phyloP scores from a whole-genome alignment of 2,888 invertebrate species.

The Caenorhabditis plicata region DNA sequence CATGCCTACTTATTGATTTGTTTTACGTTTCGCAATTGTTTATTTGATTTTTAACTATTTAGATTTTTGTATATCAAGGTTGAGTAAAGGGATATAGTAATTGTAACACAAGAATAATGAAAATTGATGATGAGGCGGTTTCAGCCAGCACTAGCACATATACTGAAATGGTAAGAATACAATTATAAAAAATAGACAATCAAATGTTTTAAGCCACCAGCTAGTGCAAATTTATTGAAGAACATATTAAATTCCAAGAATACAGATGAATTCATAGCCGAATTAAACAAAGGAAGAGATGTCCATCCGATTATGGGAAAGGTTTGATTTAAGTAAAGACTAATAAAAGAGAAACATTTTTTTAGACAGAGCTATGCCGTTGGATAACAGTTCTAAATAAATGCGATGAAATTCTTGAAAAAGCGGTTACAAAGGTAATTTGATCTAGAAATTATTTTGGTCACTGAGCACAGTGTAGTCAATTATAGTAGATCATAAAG shows the following conservation, averaged over 20 bases:
- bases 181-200: not conserved
- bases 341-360: too few species aligned
- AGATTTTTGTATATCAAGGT: too few species aligned
- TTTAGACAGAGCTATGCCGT: conserved; percentile 53
- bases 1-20: too few species aligned
- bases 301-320: conserved; percentile 40
- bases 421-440: conserved; percentile 26
- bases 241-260: conserved; percentile 19
- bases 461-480: not conserved
- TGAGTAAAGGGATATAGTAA: too few species aligned
- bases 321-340: too few species aligned
- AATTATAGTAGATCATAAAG: too few species aligned
- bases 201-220: conserved; percentile 15
- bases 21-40: too few species aligned
- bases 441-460: not conserved
- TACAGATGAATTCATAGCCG: conserved; percentile 29
- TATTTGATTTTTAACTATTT: too few species aligned
- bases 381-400: conserved; percentile 57
- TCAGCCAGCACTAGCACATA: not conserved
- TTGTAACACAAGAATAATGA: conserved; percentile 1
- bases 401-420: conserved; percentile 53
- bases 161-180: conserved; percentile 2
- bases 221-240: conserved; percentile 15
- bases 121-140: conserved; percentile 2
- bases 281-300: conserved; percentile 31